Base-by-base conservation (phyloP, 2,797 vertebrate species). In the Lepilemur septentrionalis region DNA sequence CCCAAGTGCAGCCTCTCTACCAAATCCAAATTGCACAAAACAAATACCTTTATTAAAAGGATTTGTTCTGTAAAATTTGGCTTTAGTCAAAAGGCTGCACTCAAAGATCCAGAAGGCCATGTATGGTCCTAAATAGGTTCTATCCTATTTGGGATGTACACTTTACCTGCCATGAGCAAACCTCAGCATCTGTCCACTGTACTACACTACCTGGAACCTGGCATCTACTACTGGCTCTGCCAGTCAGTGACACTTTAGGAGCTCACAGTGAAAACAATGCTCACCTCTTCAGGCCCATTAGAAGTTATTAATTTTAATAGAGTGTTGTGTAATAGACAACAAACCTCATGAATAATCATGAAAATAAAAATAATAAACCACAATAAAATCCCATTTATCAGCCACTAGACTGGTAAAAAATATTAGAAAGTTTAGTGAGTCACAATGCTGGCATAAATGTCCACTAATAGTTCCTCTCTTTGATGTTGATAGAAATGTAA, bases 331-430 rank as follows among this genome's bases (percentile, higher is more conserved):
- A 57, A 57, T 57, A 57, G 32, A 46, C 6, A 57, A 32, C 1
- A 4, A 61, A 61, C 23, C 7, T 91, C 17, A 20, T 28, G 70
- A 89, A 32, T 32, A 73, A 86, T 55, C 32, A 59, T 41, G 30
- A 91, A 84, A 93, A 70, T 57, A 2, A 65, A 97, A 65, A 89
- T 48, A 73, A 73, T n/a, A 91, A 94, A 25, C 8, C 11, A 52
- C 4, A 89, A 67, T 59, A 82, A 93, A 89, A 78, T 52, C 8
- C 30, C 25, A 86, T 35, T 92, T 92, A 52, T 92, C 73, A 78
- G 14, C 22, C 17, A 48, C 28, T 57, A 94, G 63, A 67, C 22
- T 65, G 22, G 50, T 32, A 41, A 89, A 88, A 86, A 67, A 67
- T 32, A 13, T 81, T 81, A 5, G 61, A 84, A 76, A 35, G 1